Evolutionary conservation across 2,113 vertebrate genomes (phyloP).

Genomic region (Pseudolaguvia tuberculata): DNA sequence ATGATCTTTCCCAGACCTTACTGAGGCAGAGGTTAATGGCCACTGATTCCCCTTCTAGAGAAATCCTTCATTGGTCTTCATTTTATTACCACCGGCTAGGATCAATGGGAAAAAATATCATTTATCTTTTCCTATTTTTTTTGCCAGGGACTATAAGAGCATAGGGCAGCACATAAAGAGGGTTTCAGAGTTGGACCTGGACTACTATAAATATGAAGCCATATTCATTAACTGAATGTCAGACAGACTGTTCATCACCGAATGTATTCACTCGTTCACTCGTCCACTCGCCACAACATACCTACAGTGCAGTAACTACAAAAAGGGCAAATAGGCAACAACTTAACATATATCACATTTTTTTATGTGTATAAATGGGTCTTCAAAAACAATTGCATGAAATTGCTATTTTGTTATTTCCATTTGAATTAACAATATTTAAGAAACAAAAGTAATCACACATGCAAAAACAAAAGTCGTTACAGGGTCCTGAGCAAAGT

Average conservation of each 20-base stretch:
- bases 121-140: slow-evolving; percentile 61
- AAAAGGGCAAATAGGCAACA: neutral
- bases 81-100: slow-evolving; percentile 74
- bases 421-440: neutral
- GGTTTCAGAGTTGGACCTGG: slow-evolving; percentile 54
- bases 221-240: slow-evolving; percentile 38
- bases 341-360: neutral
- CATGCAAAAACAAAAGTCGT: neutral
- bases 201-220: slow-evolving; percentile 54
- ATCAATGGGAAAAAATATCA: slow-evolving; percentile 72
- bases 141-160: slow-evolving; percentile 61
- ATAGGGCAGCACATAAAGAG: slow-evolving; percentile 69
- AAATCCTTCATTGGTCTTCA: slow-evolving; percentile 71
- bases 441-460: neutral
- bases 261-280: slow-evolving; percentile 10
- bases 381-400: too few relatives aligned
- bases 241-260: slow-evolving; percentile 16
- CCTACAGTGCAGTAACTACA: neutral
- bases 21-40: slow-evolving; percentile 63
- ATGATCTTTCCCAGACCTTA: slow-evolving; percentile 61
- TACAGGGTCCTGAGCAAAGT: too few relatives aligned
- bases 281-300: neutral
- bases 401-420: neutral
- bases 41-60: slow-evolving; percentile 55
- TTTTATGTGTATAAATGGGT: neutral